Conservation (phyloP, 2,113 vertebrate genomes). For the Gnathonemus echidnorhynchus region DNA sequence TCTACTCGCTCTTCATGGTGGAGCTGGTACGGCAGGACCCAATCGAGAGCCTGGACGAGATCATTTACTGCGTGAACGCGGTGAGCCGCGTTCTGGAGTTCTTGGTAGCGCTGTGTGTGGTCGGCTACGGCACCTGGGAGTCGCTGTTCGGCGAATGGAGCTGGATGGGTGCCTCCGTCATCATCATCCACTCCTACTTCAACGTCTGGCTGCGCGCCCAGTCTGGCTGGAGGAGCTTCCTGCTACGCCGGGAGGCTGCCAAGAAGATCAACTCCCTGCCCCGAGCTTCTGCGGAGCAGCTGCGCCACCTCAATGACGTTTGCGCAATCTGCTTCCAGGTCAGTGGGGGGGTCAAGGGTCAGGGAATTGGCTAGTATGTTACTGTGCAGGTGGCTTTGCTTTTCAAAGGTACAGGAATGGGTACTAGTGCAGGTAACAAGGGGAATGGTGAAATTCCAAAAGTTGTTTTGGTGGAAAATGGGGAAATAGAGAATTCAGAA, state of each 20-base stretch:
- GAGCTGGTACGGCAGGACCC: conserved; percentile 63
- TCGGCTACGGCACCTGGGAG: conserved; percentile 76
- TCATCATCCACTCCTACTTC: conserved; percentile 79
- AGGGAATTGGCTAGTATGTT: neutral
- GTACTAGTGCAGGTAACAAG: neutral
- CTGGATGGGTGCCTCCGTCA: conserved; percentile 78
- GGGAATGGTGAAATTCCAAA: neutral
- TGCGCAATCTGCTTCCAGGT: conserved; percentile 87
- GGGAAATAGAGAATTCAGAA: neutral
- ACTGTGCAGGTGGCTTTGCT: neutral
- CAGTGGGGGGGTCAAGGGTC: conserved; percentile 12
- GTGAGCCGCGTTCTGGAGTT: conserved; percentile 78
- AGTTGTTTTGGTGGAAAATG: neutral
- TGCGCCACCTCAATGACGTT: conserved; percentile 64
- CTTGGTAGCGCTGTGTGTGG: conserved; percentile 75
- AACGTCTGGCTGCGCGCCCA: conserved; percentile 79
- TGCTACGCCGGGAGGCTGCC: conserved; percentile 70
- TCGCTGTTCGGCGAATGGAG: conserved; percentile 79
- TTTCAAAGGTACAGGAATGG: neutral
- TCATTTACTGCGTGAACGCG: conserved; percentile 73
- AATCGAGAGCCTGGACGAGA: conserved; percentile 71
- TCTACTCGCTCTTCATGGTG: conserved; percentile 74
- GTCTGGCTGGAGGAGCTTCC: conserved; percentile 76
- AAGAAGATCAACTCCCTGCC: conserved; percentile 71
- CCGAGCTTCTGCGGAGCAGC: conserved; percentile 59